Base-by-base conservation (phyloP, 2,113 vertebrate genomes). In the Pardalotus punctatus region DNA sequence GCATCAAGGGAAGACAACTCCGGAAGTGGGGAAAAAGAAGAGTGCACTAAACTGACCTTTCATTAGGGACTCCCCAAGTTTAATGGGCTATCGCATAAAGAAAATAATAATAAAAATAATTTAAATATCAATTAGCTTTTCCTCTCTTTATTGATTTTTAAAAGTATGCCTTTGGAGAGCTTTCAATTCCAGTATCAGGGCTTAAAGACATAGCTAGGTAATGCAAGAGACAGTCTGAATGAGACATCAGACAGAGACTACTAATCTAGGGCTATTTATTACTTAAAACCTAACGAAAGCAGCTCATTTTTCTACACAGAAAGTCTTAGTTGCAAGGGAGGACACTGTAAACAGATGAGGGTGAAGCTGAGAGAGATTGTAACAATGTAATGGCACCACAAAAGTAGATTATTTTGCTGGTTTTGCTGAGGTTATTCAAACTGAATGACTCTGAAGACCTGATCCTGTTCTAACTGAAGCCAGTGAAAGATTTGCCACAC, bases 101-200 rank as follows among this genome's bases (percentile, higher is more conserved):
- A 80, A 91, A 93, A 79, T 76, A 89, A 80, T 73, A 73, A 72
- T 76, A 82, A 94, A 86, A 88, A 93, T 69, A 47, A 90, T 84
- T 76, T 57, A 0, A 29, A 91, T 93, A 92, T 95, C 81, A 91
- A 81, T 95, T 54, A 31, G 22, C 35, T 93, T 88, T 79, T 90
- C 61, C 72, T 90, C 19, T 86, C 47, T 74, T 67, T 38, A 88
- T 94, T 90, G 79, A 92, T 92, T 92, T 78, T 93, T 57, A 14
- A 43, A 89, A 86, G 36, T 61, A 58, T 73, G 80, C 47, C 79
- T 67, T 83, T 69, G 56, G 78, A 86, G 81, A 69, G 35, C 71
- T 92, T 81, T 66, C 33, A 62, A 58, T 91, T 81, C 73, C 74
- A 90, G 48, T 74, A 81, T 65, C 36, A 77, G 36, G 51, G 31